Evolutionary conservation across 2,113 vertebrate species (phyloP).

Genomic region (Uria aalge): DNA sequence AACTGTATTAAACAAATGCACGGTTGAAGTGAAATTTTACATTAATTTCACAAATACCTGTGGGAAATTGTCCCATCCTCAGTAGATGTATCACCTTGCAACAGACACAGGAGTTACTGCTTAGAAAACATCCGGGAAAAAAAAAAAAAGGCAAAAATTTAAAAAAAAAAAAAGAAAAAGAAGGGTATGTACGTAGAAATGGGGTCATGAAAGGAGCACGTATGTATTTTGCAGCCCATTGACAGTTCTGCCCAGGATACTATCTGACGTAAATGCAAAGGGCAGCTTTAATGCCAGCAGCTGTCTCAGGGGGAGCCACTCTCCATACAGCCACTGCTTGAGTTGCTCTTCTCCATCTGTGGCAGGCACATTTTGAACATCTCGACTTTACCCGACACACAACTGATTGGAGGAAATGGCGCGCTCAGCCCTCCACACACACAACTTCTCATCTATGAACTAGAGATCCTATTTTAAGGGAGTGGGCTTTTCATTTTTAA

Average conservation of each 20-base stretch:
- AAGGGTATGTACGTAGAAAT: neutral
- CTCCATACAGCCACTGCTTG: neutral
- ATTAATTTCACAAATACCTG: neutral
- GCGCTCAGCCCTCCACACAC: fast-evolving
- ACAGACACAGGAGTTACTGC: neutral
- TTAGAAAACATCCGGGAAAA: neutral
- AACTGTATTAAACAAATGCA: neutral
- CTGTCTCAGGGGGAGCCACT: neutral
- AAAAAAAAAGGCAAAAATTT: neutral
- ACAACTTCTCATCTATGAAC: neutral
- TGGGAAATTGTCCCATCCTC: neutral
- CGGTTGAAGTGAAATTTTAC: neutral
- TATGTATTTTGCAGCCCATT: neutral
- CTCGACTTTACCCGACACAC: neutral
- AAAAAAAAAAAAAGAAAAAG: neutral
- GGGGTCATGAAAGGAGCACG: neutral
- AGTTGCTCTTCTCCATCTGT: neutral
- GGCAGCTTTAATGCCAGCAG: neutral
- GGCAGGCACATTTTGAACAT: fast-evolving
- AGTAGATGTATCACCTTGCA: neutral
- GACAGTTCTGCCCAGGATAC: neutral
- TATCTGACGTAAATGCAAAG: neutral
- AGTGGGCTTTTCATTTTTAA: neutral
- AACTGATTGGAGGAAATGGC: neutral
- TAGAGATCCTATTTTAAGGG: neutral